These are phyloP conservation scores for Vandiemenella viatica DNA, from an alignment of 2,888 invertebrate species.

Conservation along the genomic window DNA sequence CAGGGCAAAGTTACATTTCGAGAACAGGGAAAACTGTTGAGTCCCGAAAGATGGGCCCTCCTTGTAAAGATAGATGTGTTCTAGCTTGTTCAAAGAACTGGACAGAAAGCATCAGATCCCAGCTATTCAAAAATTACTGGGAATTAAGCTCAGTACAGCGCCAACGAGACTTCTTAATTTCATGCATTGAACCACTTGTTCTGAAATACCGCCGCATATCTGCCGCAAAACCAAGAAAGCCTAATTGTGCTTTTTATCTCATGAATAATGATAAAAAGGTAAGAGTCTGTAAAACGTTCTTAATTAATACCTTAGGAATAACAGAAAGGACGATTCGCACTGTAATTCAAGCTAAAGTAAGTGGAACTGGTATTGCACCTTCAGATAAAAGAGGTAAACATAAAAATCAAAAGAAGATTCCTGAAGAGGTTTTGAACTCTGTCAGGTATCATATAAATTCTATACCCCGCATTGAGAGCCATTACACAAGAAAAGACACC, in stretches of 20 bases:
- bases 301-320: constrained; percentile 20
- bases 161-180: not conserved
- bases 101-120: no score
- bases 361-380: constrained; percentile 17
- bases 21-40: not conserved
- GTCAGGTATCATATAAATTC: constrained; percentile 21
- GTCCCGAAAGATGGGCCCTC: not conserved
- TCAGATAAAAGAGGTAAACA: constrained; percentile 21
- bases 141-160: not conserved
- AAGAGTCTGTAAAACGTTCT: constrained; percentile 19
- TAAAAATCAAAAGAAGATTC: constrained; percentile 18
- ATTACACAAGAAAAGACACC: constrained; percentile 21
- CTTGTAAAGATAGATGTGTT: not conserved
- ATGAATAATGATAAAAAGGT: not conserved
- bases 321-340: constrained; percentile 17
- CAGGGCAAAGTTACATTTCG: not conserved
- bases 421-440: constrained; percentile 19
- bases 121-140: not conserved
- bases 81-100: no score
- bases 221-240: no score
- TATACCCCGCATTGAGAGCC: constrained; percentile 21
- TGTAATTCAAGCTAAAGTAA: constrained; percentile 15
- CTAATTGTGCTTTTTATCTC: no score
- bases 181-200: no score
- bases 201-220: no score